Evolutionary conservation across 2,797 vertebrate genomes (phyloP).

Genomic region (Pogonophryne albipinna): DNA sequence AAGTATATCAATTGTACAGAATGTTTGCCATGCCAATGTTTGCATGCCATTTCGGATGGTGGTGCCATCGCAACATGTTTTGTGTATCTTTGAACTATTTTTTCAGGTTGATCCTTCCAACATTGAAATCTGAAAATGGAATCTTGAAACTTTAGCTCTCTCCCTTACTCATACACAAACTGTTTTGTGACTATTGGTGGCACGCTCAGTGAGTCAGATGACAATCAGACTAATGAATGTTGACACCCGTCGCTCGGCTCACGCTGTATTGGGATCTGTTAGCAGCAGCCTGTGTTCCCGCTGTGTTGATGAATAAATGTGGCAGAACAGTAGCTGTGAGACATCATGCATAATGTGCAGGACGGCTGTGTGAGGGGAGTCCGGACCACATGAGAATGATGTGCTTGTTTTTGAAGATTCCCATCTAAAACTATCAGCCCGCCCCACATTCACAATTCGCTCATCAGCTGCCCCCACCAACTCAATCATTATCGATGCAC

Average conservation of each 20-base stretch:
- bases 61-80: neutral
- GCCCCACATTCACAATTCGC: constrained; percentile 57
- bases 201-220: constrained; percentile 19
- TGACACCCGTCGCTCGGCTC: constrained; percentile 28
- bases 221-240: constrained; percentile 32
- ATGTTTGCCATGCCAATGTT: neutral
- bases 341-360: constrained; percentile 28
- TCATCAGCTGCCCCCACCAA: constrained; percentile 35
- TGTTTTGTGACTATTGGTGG: neutral
- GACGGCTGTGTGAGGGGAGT: neutral
- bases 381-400: constrained; percentile 14
- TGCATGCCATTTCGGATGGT: neutral
- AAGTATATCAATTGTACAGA: neutral
- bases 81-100: neutral
- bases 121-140: neutral
- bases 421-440: constrained; percentile 53
- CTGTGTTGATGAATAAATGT: constrained; percentile 32
- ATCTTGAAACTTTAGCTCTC: neutral
- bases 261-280: neutral
- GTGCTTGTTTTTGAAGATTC: constrained; percentile 43
- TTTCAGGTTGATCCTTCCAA: neutral
- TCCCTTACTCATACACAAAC: constrained; percentile 6
- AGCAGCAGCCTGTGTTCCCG: constrained; percentile 10
- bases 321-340: neutral
- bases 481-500: constrained; percentile 40